phyloP scores from a whole-genome alignment of 2,797 vertebrate species.

The Protosalanx chinensis region DNA sequence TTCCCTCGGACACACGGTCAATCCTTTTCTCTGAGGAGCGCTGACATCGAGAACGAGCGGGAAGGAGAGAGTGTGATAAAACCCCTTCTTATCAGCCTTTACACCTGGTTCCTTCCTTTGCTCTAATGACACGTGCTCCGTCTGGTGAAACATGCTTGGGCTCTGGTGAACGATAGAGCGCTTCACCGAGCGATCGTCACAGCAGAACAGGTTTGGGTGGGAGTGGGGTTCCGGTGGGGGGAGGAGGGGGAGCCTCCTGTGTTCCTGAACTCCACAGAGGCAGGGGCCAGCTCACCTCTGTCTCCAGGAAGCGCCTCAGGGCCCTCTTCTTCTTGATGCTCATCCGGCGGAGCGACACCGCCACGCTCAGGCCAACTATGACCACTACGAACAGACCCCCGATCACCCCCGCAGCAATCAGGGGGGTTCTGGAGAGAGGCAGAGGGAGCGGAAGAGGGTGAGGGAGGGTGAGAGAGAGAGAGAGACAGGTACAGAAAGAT shows the following conservation, averaged over 20 bases:
- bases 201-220: no score
- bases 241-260: no score
- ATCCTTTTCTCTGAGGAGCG: no score
- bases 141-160: no score
- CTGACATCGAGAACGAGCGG: no score
- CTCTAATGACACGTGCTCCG: no score
- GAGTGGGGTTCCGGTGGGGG: no score
- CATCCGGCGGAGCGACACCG: conserved; percentile 90
- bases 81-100: neutral
- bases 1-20: no score
- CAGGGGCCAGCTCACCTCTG: conserved; percentile 79
- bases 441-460: conserved; percentile 3
- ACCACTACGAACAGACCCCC: conserved; percentile 94
- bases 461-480: conserved; percentile 35
- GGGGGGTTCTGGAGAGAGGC: conserved; percentile 79
- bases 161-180: no score
- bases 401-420: conserved; percentile 94
- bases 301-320: conserved; percentile 91
- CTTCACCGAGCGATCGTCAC: no score
- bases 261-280: no score
- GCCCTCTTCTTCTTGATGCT: conserved; percentile 99
- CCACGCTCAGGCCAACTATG: conserved; percentile 87
- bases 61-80: neutral
- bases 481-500: neutral
- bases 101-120: neutral